A percentile compares a stretch with the other conserved stretches of the same genome.
These are phyloP conservation scores for Microtus ochrogaster DNA, from an alignment of 2,113 vertebrate species.

Conservation along the genomic window DNA sequence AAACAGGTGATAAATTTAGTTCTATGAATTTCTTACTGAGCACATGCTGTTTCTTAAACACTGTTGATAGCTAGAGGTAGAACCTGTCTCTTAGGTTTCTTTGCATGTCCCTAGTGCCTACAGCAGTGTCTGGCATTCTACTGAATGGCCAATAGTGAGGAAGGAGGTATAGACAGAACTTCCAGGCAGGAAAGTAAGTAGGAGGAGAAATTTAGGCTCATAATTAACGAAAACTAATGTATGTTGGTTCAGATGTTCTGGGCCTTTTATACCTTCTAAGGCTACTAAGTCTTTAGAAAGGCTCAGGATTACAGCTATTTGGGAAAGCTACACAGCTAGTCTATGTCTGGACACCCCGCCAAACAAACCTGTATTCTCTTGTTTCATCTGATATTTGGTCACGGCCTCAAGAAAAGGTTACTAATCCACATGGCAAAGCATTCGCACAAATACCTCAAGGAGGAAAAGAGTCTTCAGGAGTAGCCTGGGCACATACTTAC, in stretches of 20 bases:
- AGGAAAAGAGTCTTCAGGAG: neutral
- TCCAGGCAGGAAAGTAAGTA: neutral
- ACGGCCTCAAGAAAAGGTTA: neutral
- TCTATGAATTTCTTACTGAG: neutral
- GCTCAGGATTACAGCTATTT: neutral
- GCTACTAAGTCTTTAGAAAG: neutral
- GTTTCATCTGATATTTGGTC: neutral
- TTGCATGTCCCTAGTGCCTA: neutral
- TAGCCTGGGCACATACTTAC: neutral
- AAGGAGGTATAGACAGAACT: neutral
- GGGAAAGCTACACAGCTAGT: neutral
- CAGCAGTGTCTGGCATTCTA: neutral
- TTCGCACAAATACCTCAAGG: neutral
- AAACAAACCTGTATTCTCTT: neutral
- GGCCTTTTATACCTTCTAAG: neutral
- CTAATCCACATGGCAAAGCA: neutral
- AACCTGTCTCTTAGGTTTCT: neutral
- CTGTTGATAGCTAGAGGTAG: neutral
- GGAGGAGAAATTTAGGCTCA: neutral
- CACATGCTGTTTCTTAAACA: neutral
- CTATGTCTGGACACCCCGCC: neutral
- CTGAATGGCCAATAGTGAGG: neutral
- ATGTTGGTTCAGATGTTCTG: neutral
- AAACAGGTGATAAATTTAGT: slow-evolving; percentile 13
- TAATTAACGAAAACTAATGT: too few relatives aligned